A percentile compares a stretch with the other conserved stretches of the same genome.
Conservation (phyloP, 2,113 vertebrate species). For the Proterorhinus semilunaris region DNA sequence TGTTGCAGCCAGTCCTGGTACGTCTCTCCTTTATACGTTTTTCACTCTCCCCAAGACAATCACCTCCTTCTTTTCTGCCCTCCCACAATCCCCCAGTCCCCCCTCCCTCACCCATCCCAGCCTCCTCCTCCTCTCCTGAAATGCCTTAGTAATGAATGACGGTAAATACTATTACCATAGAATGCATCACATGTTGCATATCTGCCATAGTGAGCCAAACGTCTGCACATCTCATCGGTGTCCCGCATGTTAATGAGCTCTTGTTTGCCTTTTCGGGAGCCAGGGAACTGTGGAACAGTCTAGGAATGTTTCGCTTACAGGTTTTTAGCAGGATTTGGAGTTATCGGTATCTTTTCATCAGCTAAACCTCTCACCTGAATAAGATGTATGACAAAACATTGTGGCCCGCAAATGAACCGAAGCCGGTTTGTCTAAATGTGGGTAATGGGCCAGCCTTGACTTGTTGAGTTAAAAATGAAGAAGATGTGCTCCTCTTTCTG, state of each 20-base stretch:
- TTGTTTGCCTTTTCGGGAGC: conserved; percentile 33
- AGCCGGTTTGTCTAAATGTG: not conserved
- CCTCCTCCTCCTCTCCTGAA: conserved; percentile 31
- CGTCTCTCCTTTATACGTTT: conserved; percentile 39
- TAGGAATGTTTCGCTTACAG: not conserved
- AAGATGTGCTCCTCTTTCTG: too few relatives aligned
- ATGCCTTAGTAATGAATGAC: conserved; percentile 22
- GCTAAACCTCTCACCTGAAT: conserved; percentile 33
- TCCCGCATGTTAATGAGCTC: conserved; percentile 35
- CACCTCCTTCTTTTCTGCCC: conserved; percentile 57
- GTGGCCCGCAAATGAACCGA: not conserved
- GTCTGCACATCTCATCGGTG: conserved; percentile 17
- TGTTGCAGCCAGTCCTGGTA: conserved; percentile 24
- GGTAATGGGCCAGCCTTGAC: conserved; percentile 9
- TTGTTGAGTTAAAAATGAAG: not conserved
- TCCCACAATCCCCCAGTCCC: conserved; percentile 27
- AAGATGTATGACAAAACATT: conserved; percentile 10
- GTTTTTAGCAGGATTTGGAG: conserved; percentile 11
- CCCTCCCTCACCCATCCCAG: conserved; percentile 13
- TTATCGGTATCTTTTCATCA: not conserved
- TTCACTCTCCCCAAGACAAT: conserved; percentile 37
- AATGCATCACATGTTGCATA: conserved; percentile 13
- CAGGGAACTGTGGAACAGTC: not conserved
- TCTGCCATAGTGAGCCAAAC: not conserved
- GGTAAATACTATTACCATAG: conserved; percentile 11